These are phyloP conservation scores for Thelaira solivaga DNA, from an alignment of 2,888 invertebrate species.

Conservation along the genomic window DNA sequence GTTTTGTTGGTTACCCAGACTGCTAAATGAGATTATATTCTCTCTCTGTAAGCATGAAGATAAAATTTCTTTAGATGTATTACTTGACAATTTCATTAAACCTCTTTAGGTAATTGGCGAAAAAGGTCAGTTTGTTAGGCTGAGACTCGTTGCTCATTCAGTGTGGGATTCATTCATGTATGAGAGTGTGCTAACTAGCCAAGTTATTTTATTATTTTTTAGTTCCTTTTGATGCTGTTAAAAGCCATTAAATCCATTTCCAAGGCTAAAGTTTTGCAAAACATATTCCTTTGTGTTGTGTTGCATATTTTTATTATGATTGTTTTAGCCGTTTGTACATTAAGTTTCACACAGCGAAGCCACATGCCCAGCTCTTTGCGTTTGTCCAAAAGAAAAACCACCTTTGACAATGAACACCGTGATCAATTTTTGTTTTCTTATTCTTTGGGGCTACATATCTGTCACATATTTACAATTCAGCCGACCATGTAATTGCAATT, in stretches of 20 bases:
- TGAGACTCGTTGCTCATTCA: not conserved
- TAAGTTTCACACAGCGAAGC: slow-evolving; percentile 48
- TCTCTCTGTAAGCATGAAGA: slow-evolving; percentile 48
- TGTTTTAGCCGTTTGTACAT: not conserved
- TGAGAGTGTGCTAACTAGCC: slow-evolving; percentile 1
- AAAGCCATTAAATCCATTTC: slow-evolving; percentile 41
- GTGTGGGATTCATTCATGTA: not conserved
- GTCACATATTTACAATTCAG: slow-evolving; percentile 45
- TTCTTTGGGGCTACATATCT: not conserved
- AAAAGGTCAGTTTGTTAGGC: slow-evolving; percentile 11
- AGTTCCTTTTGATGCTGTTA: not conserved
- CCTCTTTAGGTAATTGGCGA: slow-evolving; percentile 9
- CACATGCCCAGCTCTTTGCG: slow-evolving; percentile 48
- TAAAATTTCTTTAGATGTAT: slow-evolving; percentile 36
- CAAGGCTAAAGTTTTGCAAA: slow-evolving; percentile 51
- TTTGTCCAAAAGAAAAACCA: slow-evolving; percentile 37
- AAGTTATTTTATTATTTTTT: not conserved
- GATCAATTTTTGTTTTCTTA: not conserved
- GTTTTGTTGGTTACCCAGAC: slow-evolving; percentile 1
- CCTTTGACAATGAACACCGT: slow-evolving; percentile 4
- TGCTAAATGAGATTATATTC: slow-evolving; percentile 48
- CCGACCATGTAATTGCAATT: slow-evolving; percentile 59
- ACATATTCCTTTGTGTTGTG: slow-evolving; percentile 11
- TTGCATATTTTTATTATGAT: slow-evolving; percentile 11
- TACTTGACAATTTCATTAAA: slow-evolving; percentile 25